Evolutionary conservation across 2,888 invertebrate genomes (phyloP), one percentile per base, ranked within the genome.

Genomic region (Carpatolechia fugitivella): DNA sequence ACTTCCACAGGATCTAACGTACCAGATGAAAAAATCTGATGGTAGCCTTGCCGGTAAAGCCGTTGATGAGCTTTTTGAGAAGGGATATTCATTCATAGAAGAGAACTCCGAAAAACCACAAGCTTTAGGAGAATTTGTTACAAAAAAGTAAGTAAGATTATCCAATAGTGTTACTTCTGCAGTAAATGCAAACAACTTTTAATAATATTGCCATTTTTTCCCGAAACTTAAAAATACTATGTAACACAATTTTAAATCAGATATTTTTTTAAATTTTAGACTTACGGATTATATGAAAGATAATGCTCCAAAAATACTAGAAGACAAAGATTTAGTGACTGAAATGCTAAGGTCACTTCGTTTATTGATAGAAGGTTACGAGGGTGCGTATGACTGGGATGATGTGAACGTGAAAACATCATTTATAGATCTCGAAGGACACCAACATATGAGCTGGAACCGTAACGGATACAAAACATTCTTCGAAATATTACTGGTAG

Each of bases 311-410:
- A 8, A 62, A 0, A 49, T 82, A 0, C 51, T 69, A 0, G 56
- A 66, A 10, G 74, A 83, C 57, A 56, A 64, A 1, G 78, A 77
- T 1, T 79, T 74, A 33, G 56, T 80, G 0, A 55, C 63, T 0
- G 70, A 74, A n/a, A 63, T 79, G 18, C 60, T 81, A 0, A 56
- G 68, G 0, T 76, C 78, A 33, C 55, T 76, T 49, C 78, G 79
- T 8, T 57, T 74, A 0, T 8, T 76, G 0, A 59, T 75, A 0
- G 66, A 76, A 40, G 76, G 74, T 30, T 73, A 77, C 7, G 81
- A 83, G 44, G 68, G 69, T 0, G 65, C 71, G 0, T 66, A 67
- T 55, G 65, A 68, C 52, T 77, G 76, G 76, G 64, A 69, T 11
- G 75, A 79, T 10, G 60, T 71, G 31, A 71, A 63, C n/a, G 61